These are phyloP conservation scores for Machimus rusticus DNA, from an alignment of 2,888 invertebrate genomes.

Conservation along the genomic window DNA sequence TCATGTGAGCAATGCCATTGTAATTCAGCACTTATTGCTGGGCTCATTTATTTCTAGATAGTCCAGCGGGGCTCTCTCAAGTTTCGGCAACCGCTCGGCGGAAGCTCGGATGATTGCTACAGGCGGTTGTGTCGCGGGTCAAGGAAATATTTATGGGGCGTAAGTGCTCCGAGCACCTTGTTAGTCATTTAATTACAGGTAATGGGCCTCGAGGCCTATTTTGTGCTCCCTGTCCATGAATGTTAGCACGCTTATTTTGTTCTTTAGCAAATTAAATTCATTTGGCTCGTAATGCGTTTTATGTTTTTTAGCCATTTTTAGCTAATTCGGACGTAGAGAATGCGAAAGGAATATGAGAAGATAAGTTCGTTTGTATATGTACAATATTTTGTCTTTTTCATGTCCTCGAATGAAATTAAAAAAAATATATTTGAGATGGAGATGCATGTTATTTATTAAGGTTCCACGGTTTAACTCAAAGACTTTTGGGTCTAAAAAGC, in stretches of 20 bases:
- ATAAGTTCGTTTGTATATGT: neutral
- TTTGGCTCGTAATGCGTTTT: neutral
- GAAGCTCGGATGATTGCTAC: neutral
- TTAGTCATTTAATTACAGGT: constrained; percentile 9
- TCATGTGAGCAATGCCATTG: neutral
- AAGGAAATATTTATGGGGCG: constrained; percentile 5
- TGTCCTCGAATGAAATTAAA: neutral
- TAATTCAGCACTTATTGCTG: neutral
- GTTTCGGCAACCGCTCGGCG: neutral
- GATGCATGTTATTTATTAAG: too few relatives aligned
- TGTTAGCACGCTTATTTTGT: neutral
- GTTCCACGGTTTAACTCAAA: too few relatives aligned
- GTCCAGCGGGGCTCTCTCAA: neutral
- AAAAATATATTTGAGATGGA: neutral
- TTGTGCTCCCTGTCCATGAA: neutral
- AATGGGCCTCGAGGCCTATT: neutral
- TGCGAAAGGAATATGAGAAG: neutral
- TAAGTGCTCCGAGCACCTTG: neutral
- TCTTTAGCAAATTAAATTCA: neutral
- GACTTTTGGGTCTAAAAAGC: too few relatives aligned
- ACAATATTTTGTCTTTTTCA: too few relatives aligned
- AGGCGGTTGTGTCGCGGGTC: neutral
- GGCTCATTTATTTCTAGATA: neutral
- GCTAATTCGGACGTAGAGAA: neutral
- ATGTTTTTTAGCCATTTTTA: neutral